These are phyloP conservation scores for Steinernema hermaphroditum DNA, from an alignment of 2,888 invertebrate genomes.

Conservation along the genomic window DNA sequence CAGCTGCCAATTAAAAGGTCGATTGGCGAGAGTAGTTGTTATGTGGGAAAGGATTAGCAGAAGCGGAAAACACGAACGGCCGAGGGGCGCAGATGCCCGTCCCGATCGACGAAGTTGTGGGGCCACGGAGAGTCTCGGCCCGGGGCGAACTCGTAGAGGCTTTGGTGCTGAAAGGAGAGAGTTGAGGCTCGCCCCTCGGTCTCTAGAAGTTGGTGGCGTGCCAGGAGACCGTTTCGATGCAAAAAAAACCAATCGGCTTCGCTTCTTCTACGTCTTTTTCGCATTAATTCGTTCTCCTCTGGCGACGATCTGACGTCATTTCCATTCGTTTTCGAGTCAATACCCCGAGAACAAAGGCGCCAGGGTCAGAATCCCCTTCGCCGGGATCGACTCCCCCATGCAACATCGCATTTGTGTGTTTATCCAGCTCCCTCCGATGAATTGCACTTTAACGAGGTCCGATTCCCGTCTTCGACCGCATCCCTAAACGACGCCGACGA, in stretches of 20 bases:
- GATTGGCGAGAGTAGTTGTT: slow-evolving; percentile 25
- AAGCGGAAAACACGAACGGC: slow-evolving; percentile 6
- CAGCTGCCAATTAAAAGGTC: background rate
- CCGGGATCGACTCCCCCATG: too few relatives aligned
- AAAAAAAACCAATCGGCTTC: too few relatives aligned
- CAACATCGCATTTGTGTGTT: background rate
- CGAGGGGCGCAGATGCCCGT: background rate
- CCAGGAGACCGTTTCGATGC: too few relatives aligned
- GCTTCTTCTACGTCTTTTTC: too few relatives aligned
- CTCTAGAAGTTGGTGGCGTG: too few relatives aligned
- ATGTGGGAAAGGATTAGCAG: background rate
- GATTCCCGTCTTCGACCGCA: background rate
- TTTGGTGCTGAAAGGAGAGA: background rate
- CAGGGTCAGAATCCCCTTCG: too few relatives aligned
- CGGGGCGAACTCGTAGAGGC: background rate
- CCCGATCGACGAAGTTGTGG: background rate
- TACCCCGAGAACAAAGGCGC: too few relatives aligned
- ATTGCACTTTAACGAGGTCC: slow-evolving; percentile 23
- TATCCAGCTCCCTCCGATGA: background rate
- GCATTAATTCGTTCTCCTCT: too few relatives aligned
- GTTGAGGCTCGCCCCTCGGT: too few relatives aligned
- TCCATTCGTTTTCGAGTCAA: too few relatives aligned
- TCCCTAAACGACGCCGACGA: background rate
- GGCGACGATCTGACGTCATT: too few relatives aligned
- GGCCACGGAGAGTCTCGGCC: slow-evolving; percentile 25